Evolutionary conservation across 2,888 invertebrate genomes (phyloP).

Genomic region (Eilema griseolum): DNA sequence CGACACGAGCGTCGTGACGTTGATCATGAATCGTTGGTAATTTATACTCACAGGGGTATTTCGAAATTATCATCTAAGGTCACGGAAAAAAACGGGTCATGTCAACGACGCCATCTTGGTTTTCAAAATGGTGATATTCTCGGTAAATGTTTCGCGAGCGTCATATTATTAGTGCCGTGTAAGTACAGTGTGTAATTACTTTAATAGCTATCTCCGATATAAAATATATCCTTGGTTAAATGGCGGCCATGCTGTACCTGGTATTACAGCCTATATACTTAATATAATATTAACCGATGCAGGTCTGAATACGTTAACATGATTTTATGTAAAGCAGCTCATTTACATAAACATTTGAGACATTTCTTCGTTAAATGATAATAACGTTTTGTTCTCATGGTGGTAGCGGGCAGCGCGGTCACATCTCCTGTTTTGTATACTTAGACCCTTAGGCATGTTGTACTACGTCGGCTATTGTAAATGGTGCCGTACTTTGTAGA

Average conservation of each 20-base stretch:
- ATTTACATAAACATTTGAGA: slow-evolving; percentile 34
- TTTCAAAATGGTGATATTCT: slow-evolving; percentile 73
- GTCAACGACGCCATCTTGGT: slow-evolving; percentile 65
- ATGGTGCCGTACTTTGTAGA: neutral
- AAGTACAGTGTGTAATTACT: slow-evolving; percentile 72
- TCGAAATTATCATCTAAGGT: slow-evolving; percentile 71
- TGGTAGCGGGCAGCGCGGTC: slow-evolving; percentile 11
- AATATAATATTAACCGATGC: slow-evolving; percentile 31
- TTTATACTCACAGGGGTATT: slow-evolving; percentile 72
- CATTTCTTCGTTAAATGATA: slow-evolving; percentile 31
- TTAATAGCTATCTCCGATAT: slow-evolving; percentile 71
- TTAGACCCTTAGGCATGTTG: slow-evolving; percentile 8
- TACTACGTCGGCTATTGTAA: slow-evolving; percentile 4
- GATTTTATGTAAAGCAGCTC: slow-evolving; percentile 28
- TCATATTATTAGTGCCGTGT: slow-evolving; percentile 65
- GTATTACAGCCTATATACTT: slow-evolving; percentile 28
- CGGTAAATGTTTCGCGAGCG: slow-evolving; percentile 59
- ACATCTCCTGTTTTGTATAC: slow-evolving; percentile 17
- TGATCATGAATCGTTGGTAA: slow-evolving; percentile 68
- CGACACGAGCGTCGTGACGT: slow-evolving; percentile 64
- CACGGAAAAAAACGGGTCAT: slow-evolving; percentile 61
- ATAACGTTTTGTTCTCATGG: slow-evolving; percentile 19
- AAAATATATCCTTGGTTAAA: slow-evolving; percentile 35
- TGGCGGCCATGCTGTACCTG: slow-evolving; percentile 29
- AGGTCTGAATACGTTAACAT: slow-evolving; percentile 44